Conservation (phyloP, 2,888 invertebrate genomes). For the Pyrochroa serraticornis region DNA sequence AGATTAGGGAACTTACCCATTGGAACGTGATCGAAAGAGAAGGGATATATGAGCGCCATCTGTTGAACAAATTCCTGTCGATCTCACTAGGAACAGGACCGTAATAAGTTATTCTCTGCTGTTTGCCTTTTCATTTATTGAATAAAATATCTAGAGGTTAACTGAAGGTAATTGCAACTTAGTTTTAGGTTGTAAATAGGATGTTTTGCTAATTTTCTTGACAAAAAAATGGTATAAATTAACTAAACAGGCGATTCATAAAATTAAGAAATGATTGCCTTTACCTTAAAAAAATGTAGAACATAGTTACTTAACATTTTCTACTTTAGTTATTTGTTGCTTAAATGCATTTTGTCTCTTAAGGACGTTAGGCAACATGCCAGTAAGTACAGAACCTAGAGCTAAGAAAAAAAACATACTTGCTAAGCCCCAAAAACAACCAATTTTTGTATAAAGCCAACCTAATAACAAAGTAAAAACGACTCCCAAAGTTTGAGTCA, state of each 20-base stretch:
- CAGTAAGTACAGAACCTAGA: constrained; percentile 40
- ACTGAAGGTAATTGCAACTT: no score
- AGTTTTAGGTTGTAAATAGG: no score
- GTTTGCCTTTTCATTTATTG: no score
- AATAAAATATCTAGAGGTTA: no score
- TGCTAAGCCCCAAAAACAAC: constrained; percentile 41
- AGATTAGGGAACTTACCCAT: no score
- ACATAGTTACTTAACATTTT: neutral
- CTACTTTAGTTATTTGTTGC: constrained; percentile 3
- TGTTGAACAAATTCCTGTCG: neutral
- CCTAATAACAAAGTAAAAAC: constrained; percentile 35
- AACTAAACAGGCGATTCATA: no score
- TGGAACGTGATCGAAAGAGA: no score
- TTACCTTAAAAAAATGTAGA: no score
- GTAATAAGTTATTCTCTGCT: neutral
- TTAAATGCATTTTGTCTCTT: constrained; percentile 40
- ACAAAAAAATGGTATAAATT: constrained; percentile 69
- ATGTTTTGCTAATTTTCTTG: constrained; percentile 15
- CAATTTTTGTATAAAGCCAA: constrained; percentile 34
- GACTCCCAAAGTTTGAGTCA: constrained; percentile 37
- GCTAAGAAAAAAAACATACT: constrained; percentile 35
- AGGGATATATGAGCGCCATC: neutral
- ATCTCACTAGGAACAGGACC: neutral
- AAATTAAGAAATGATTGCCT: no score
- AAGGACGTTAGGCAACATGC: constrained; percentile 38